Evolutionary conservation across 1,140 invertebrate genomes (phyloP).

Genomic region (Hycleus cichorii): DNA sequence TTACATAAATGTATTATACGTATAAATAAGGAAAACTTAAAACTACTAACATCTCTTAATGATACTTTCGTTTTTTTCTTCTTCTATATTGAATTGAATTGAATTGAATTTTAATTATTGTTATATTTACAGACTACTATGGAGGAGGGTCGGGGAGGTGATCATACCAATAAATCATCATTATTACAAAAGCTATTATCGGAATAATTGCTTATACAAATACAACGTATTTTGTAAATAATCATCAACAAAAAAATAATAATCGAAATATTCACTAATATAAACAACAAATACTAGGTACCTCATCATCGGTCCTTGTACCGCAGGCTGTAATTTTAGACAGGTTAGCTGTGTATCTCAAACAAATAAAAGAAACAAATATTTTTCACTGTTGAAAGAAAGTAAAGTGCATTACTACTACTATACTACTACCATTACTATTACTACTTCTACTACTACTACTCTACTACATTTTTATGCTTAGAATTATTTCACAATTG

Average conservation of each 20-base stretch:
- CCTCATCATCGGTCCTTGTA: constrained; percentile 42
- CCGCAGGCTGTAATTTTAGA: constrained; percentile 43
- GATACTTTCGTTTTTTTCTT: too few species aligned
- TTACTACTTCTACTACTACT: too few species aligned
- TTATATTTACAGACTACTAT: constrained; percentile 59
- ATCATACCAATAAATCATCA: constrained; percentile 55
- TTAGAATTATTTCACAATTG: too few species aligned
- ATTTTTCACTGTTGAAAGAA: too few species aligned
- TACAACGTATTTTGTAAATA: too few species aligned
- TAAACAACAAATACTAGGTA: constrained; percentile 43
- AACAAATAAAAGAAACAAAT: too few species aligned
- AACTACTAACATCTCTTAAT: too few species aligned
- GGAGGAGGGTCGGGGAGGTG: constrained; percentile 61
- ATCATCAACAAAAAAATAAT: not conserved
- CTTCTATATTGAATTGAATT: too few species aligned
- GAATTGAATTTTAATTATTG: not conserved
- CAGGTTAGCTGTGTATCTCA: constrained; percentile 40
- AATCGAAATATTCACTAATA: constrained; percentile 32
- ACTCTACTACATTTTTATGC: too few species aligned
- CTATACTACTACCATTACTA: constrained; percentile 24
- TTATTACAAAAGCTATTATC: constrained; percentile 70
- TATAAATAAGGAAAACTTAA: not conserved
- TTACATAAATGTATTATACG: not conserved
- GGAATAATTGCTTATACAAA: constrained; percentile 51
- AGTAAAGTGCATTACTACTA: constrained; percentile 40